Percentiles rank a stretch among this genome's conserved stretches.
Evolutionary conservation across 2,113 vertebrate genomes (phyloP).

Genomic region (Hymenochirus boettgeri): DNA sequence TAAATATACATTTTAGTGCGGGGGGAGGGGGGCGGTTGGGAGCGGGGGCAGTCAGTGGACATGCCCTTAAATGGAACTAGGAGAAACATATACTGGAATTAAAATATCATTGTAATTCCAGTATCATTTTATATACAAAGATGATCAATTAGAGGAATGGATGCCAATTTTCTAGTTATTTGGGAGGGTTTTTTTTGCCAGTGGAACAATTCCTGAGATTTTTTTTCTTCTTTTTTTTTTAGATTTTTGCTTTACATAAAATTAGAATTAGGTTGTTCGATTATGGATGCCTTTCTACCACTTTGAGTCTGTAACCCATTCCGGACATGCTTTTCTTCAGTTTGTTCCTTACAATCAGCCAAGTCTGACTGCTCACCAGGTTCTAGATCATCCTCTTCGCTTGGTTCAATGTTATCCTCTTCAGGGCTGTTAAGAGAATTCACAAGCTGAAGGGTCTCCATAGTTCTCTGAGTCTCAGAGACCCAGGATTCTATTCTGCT

Average conservation of each 20-base stretch:
- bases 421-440: constrained; percentile 82
- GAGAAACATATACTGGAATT: no score
- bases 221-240: constrained; percentile 22
- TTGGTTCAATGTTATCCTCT: constrained; percentile 75
- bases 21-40: no score
- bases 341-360: constrained; percentile 57
- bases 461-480: constrained; percentile 82
- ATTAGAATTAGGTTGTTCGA: constrained; percentile 51
- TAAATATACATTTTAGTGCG: no score
- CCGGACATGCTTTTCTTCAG: constrained; percentile 45
- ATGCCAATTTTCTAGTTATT: constrained; percentile 56
- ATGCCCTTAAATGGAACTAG: no score
- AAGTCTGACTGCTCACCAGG: constrained; percentile 63
- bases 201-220: constrained; percentile 63
- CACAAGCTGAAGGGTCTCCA: constrained; percentile 91
- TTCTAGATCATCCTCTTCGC: constrained; percentile 78
- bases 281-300: constrained; percentile 44
- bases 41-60: no score
- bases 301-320: constrained; percentile 44
- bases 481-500: constrained; percentile 97
- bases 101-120: no score
- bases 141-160: constrained; percentile 54
- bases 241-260: constrained; percentile 42
- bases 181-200: constrained; percentile 45
- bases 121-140: no score